phyloP scores from a whole-genome alignment of 2,113 vertebrate species.

The Heterochromis multidens region DNA sequence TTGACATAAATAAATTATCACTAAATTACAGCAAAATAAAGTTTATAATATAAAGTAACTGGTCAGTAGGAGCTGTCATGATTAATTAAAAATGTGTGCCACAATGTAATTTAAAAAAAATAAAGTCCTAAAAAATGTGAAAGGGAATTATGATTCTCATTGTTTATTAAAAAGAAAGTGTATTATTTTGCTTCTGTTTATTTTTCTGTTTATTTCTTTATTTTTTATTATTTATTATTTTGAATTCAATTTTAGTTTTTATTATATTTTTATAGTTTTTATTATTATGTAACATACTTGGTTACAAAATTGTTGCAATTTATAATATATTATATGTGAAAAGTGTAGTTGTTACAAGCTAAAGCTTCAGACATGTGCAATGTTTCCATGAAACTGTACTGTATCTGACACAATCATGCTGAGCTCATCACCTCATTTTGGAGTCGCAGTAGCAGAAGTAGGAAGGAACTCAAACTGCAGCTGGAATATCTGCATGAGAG shows the following conservation, averaged over 20 bases:
- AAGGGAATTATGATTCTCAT: not conserved
- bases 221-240: not conserved
- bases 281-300: too few relatives aligned
- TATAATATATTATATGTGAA: not conserved
- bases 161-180: not conserved
- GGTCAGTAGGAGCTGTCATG: not conserved
- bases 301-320: not conserved
- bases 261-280: accelerated
- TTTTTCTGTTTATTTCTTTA: not conserved
- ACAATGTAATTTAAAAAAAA: not conserved
- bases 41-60: not conserved
- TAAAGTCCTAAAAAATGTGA: not conserved
- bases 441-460: too few relatives aligned
- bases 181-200: not conserved
- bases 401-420: too few relatives aligned
- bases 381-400: too few relatives aligned
- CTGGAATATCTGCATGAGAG: too few relatives aligned
- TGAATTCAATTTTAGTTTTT: not conserved
- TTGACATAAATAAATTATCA: not conserved
- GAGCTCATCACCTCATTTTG: too few relatives aligned
- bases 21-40: not conserved
- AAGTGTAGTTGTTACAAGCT: not conserved
- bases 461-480: too few relatives aligned
- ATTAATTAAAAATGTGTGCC: not conserved
- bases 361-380: too few relatives aligned